Evolutionary conservation across 2,888 invertebrate genomes (phyloP), one percentile per base, ranked within the genome.

Genomic region (Neria commutata): DNA sequence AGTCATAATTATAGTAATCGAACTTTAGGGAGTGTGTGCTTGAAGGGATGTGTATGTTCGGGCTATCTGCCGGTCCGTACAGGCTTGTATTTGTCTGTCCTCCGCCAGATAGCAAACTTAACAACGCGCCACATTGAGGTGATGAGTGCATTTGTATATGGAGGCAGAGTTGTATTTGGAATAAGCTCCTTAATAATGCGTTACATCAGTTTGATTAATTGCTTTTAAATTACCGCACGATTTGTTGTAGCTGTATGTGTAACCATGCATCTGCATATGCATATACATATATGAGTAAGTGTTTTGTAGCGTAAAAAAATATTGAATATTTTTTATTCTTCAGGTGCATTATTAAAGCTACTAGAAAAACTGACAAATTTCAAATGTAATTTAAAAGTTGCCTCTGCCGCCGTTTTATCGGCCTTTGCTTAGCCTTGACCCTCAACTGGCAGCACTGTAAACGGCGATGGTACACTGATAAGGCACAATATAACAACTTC

Each of bases 211-310:
- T 65, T 73, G 71, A 75, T 75, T 71, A 73, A 77, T 77, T 65
- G 69, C 55, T 70, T 74, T 76, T 73, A 76, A 76, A 77, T 76
- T 73, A 70, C 68, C 65, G 40, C 29, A 34, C 42, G 14, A 51
- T 26, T n/a, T n/a, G n/a, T n/a, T n/a, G n/a, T n/a, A n/a, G n/a
- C n/a, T n/a, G n/a, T n/a, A n/a, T n/a, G n/a, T n/a, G n/a, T n/a
- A n/a, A n/a, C n/a, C n/a, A n/a, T n/a, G n/a, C n/a, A n/a, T n/a
- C n/a, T n/a, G n/a, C n/a, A n/a, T n/a, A n/a, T n/a, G n/a, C n/a
- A n/a, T n/a, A n/a, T n/a, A n/a, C n/a, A n/a, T n/a, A n/a, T n/a
- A n/a, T n/a, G n/a, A n/a, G n/a, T n/a, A n/a, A n/a, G n/a, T n/a
- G n/a, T n/a, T n/a, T n/a, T n/a, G n/a, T n/a, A n/a, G n/a, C n/a